Percentiles rank a stretch among this genome's conserved stretches.
Conservation (phyloP, 2,797 vertebrate genomes). For the Darevskia nairensis region DNA sequence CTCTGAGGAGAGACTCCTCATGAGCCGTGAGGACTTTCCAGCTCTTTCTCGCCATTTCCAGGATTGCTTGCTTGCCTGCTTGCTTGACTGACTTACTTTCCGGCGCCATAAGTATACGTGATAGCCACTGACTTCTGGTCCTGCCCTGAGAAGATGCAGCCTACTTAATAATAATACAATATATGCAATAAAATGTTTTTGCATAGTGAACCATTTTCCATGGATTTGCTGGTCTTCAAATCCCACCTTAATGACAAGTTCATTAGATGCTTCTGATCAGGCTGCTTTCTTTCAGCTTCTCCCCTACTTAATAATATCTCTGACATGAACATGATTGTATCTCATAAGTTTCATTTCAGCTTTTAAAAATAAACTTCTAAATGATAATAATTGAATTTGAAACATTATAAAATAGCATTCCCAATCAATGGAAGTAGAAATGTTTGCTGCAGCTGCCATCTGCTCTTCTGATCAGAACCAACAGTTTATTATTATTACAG, state of each 20-base stretch:
- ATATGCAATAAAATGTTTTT: too few species aligned
- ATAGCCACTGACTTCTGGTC: not conserved
- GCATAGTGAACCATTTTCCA: not conserved
- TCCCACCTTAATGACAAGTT: not conserved
- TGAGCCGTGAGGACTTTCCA: too few species aligned
- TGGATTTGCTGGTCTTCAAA: not conserved
- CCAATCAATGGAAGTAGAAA: constrained; percentile 34
- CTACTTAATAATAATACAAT: not conserved
- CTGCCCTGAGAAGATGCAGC: not conserved
- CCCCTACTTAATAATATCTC: not conserved
- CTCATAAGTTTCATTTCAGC: not conserved
- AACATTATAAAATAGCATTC: constrained; percentile 26
- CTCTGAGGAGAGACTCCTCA: too few species aligned
- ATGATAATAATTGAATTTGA: not conserved
- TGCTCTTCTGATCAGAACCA: constrained; percentile 19
- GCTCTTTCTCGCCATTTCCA: too few species aligned
- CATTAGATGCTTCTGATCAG: not conserved
- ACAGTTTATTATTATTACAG: not conserved
- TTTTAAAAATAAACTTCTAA: not conserved
- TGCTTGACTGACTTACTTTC: too few species aligned
- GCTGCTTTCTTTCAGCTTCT: not conserved
- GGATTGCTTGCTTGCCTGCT: too few species aligned
- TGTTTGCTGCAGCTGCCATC: constrained; percentile 36
- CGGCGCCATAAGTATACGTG: too few species aligned
- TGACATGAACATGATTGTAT: not conserved